A percentile compares a stretch with the other conserved stretches of the same genome.
Evolutionary conservation across 2,888 invertebrate species (phyloP).

Genomic region (Campoplex capitator): DNA sequence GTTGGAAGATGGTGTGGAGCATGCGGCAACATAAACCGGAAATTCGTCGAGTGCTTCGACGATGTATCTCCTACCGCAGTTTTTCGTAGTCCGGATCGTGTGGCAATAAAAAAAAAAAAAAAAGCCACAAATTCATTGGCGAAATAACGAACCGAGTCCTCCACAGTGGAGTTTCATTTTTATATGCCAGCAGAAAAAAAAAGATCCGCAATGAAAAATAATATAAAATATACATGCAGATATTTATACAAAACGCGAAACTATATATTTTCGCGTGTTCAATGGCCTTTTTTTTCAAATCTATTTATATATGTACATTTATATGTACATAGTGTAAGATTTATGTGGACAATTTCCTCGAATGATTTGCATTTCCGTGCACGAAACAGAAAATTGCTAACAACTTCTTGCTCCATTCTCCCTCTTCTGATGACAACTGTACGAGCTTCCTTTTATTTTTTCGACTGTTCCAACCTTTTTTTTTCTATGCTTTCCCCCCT

Average conservation of each 20-base stretch:
- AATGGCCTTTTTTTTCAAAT: slow-evolving; percentile 16
- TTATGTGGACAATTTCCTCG: slow-evolving; percentile 67
- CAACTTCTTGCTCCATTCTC: slow-evolving; percentile 48
- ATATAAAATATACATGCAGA: background rate
- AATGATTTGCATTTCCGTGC: slow-evolving; percentile 71
- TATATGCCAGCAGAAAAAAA: background rate
- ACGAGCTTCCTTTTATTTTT: slow-evolving; percentile 48
- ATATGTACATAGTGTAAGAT: slow-evolving; percentile 56
- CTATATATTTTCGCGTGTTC: slow-evolving; percentile 32
- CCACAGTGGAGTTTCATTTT: slow-evolving; percentile 8
- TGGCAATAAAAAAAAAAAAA: slow-evolving; percentile 18
- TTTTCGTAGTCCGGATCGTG: background rate
- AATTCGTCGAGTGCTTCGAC: slow-evolving; percentile 59
- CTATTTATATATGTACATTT: slow-evolving; percentile 27
- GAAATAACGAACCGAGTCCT: background rate
- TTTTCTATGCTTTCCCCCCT: slow-evolving; percentile 16
- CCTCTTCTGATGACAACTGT: slow-evolving; percentile 39
- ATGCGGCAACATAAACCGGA: slow-evolving; percentile 57
- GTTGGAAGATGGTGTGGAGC: slow-evolving; percentile 26
- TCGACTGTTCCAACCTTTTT: slow-evolving; percentile 27
- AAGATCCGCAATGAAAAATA: background rate
- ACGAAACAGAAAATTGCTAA: slow-evolving; percentile 61
- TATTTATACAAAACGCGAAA: slow-evolving; percentile 6
- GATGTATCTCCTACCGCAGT: slow-evolving; percentile 25
- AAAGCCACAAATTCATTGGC: slow-evolving; percentile 22